phyloP scores from a whole-genome alignment of 2,888 invertebrate species.

The Ephialtes manifestator region DNA sequence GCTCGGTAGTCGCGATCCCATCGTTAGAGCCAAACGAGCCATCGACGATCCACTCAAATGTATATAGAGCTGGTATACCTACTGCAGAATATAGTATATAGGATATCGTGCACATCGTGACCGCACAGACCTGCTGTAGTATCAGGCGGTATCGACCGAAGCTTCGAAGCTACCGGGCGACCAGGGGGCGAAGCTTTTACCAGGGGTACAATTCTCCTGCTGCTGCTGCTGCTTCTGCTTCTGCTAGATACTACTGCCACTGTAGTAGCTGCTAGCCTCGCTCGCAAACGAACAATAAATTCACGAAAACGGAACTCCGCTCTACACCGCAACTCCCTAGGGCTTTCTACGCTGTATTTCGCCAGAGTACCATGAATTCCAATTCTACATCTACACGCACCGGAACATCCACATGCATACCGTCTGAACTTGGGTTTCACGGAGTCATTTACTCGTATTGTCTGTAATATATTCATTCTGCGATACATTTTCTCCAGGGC shows the following conservation, averaged over 20 bases:
- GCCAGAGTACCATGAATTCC: conserved; percentile 40
- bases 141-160: conserved; percentile 67
- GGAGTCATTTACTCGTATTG: background rate
- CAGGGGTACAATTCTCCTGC: conserved; percentile 52
- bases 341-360: conserved; percentile 29
- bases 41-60: conserved; percentile 68
- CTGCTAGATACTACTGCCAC: conserved; percentile 23
- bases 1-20: conserved; percentile 40
- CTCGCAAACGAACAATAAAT: conserved; percentile 60
- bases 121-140: conserved; percentile 53
- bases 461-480: background rate
- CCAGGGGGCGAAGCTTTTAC: conserved; percentile 62
- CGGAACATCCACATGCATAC: background rate
- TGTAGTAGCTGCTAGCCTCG: conserved; percentile 34
- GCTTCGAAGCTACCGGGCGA: conserved; percentile 50
- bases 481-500: background rate
- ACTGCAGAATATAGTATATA: conserved; percentile 44
- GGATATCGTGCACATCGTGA: conserved; percentile 55
- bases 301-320: conserved; percentile 56
- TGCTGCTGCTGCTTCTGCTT: conserved; percentile 15
- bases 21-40: conserved; percentile 67
- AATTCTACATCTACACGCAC: conserved; percentile 9
- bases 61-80: conserved; percentile 44
- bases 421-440: background rate
- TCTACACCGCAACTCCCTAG: conserved; percentile 34